Conservation (phyloP, 2,797 vertebrate species). For the Crenuchus spilurus region DNA sequence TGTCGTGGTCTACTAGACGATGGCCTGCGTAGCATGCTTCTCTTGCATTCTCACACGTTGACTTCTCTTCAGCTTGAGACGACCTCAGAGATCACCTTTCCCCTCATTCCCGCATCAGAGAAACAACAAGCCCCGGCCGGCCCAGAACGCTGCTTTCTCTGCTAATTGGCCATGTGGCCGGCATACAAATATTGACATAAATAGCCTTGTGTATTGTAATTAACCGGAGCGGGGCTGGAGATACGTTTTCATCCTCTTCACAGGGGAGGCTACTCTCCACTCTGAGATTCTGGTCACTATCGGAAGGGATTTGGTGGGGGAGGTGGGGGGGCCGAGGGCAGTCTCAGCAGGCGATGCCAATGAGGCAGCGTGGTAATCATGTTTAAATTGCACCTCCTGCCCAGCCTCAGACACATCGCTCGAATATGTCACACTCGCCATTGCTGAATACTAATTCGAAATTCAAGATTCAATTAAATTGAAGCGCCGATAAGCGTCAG, state of each 20-base stretch:
- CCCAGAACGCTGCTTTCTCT: slow-evolving; percentile 28
- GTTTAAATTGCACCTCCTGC: slow-evolving; percentile 47
- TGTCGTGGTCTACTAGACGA: background rate
- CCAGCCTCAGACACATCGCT: slow-evolving; percentile 26
- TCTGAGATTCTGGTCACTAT: slow-evolving; percentile 42
- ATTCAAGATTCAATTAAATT: slow-evolving; percentile 54
- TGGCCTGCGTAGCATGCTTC: background rate
- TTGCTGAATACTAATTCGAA: slow-evolving; percentile 57
- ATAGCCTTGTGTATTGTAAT: slow-evolving; percentile 55
- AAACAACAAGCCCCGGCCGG: slow-evolving; percentile 43
- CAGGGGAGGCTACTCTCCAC: slow-evolving; percentile 23
- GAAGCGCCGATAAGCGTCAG: slow-evolving; percentile 53
- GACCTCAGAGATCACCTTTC: slow-evolving; percentile 29
- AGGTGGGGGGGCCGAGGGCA: background rate
- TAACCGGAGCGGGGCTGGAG: slow-evolving; percentile 49
- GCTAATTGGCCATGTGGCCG: slow-evolving; percentile 44
- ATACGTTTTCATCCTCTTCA: slow-evolving; percentile 51
- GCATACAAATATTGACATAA: slow-evolving; percentile 63
- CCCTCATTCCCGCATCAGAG: slow-evolving; percentile 41
- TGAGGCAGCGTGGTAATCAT: slow-evolving; percentile 56
- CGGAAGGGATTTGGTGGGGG: slow-evolving; percentile 30
- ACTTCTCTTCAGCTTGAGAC: background rate
- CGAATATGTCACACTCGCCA: slow-evolving; percentile 33
- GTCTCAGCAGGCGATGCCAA: slow-evolving; percentile 36
- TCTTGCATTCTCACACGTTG: background rate